Conservation (phyloP, 2,113 vertebrate genomes). For the Bos javanicus region DNA sequence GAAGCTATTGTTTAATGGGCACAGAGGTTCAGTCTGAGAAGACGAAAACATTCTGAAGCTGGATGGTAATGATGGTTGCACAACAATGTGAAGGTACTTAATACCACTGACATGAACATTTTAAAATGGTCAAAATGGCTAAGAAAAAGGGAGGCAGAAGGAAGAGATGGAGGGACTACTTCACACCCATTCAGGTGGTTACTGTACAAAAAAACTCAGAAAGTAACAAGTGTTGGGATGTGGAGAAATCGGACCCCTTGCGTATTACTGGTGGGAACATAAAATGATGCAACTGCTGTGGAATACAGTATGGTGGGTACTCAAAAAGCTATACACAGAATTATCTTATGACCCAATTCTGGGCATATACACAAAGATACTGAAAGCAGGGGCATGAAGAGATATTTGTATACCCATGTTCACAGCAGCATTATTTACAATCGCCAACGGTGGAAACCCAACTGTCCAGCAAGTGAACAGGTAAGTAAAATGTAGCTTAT, state of each 20-base stretch:
- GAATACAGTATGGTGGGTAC: neutral
- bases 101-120: neutral
- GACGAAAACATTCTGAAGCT: neutral
- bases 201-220: neutral
- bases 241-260: neutral
- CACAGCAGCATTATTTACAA: neutral
- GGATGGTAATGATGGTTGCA: neutral
- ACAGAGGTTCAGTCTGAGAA: neutral
- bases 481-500: neutral
- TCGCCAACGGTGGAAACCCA: neutral
- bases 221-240: neutral
- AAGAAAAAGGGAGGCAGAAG: neutral
- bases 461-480: neutral
- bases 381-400: neutral
- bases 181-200: neutral
- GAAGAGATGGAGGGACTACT: neutral
- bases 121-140: neutral
- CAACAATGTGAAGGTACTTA: neutral
- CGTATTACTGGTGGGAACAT: neutral
- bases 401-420: neutral
- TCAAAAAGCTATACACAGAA: neutral
- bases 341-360: neutral
- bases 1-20: neutral
- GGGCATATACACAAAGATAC: neutral
- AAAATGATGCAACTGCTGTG: neutral